These are phyloP conservation scores for Geotrupes spiniger DNA, from an alignment of 2,888 invertebrate species.

Conservation along the genomic window DNA sequence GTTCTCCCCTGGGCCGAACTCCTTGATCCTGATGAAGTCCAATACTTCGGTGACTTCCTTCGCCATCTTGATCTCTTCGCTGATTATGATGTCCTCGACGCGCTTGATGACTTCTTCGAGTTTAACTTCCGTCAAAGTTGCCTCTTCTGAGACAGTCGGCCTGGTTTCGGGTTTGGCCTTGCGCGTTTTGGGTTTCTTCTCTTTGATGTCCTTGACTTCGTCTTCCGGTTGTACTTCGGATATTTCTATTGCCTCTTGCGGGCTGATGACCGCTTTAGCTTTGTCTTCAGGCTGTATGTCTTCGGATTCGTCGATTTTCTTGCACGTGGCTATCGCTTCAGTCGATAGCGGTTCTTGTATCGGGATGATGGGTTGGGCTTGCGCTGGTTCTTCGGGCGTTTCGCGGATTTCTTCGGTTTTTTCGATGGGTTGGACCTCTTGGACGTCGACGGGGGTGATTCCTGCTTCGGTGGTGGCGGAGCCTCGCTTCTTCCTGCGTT, in stretches of 20 bases:
- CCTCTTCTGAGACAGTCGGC: slow-evolving; percentile 44
- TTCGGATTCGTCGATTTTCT: slow-evolving; percentile 59
- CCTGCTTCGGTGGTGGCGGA: slow-evolving; percentile 46
- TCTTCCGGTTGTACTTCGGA: slow-evolving; percentile 59
- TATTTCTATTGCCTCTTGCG: slow-evolving; percentile 58
- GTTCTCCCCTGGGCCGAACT: slow-evolving; percentile 77
- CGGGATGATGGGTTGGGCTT: slow-evolving; percentile 56
- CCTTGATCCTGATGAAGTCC: slow-evolving; percentile 70
- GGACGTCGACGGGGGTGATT: slow-evolving; percentile 53
- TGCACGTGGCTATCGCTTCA: slow-evolving; percentile 61
- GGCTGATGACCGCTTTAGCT: slow-evolving; percentile 54
- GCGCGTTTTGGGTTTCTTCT: slow-evolving; percentile 40
- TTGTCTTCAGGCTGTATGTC: slow-evolving; percentile 49
- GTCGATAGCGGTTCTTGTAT: slow-evolving; percentile 60
- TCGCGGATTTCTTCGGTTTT: slow-evolving; percentile 57
- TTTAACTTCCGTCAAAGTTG: slow-evolving; percentile 51
- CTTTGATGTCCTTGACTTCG: slow-evolving; percentile 46
- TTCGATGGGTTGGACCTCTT: slow-evolving; percentile 51
- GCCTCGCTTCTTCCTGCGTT: slow-evolving; percentile 37
- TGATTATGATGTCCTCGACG: slow-evolving; percentile 55
- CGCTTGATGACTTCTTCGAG: slow-evolving; percentile 57
- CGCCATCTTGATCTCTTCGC: slow-evolving; percentile 61
- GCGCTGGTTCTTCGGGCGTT: slow-evolving; percentile 46
- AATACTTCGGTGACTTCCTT: slow-evolving; percentile 74
- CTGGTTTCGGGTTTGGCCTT: slow-evolving; percentile 40